phyloP scores from a whole-genome alignment of 2,113 vertebrate genomes.

The Upupa epops region DNA sequence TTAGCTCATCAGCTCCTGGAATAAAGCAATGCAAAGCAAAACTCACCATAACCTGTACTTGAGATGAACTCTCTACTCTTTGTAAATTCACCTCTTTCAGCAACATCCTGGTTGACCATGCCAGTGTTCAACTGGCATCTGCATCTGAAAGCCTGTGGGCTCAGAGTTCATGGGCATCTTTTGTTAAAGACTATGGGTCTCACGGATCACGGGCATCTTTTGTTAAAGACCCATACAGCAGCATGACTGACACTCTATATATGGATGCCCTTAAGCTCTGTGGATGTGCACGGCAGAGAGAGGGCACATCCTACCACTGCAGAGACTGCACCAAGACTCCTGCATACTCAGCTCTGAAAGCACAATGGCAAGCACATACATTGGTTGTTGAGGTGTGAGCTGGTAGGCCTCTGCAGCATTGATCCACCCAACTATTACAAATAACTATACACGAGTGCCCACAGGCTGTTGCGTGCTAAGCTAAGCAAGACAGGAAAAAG shows the following conservation, averaged over 20 bases:
- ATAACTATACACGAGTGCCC: not conserved
- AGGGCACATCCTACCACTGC: not conserved
- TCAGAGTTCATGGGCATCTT: not conserved
- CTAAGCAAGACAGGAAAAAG: not conserved
- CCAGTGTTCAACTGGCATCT: not conserved
- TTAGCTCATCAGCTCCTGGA: not conserved
- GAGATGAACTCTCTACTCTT: not conserved
- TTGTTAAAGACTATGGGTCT: no score
- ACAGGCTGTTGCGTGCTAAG: not conserved
- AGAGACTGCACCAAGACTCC: not conserved
- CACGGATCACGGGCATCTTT: not conserved
- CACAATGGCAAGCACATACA: rapidly evolving
- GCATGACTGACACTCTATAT: rapidly evolving
- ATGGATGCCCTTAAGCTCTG: not conserved
- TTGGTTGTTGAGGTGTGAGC: not conserved
- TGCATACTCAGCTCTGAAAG: not conserved
- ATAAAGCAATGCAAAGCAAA: not conserved
- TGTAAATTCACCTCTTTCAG: not conserved
- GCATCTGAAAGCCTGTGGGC: not conserved
- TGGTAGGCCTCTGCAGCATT: not conserved
- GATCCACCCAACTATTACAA: not conserved
- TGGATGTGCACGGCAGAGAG: not conserved
- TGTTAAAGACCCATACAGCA: not conserved
- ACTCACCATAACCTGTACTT: not conserved
- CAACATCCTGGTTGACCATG: not conserved